Conservation (phyloP, 1,140 invertebrate species). For the Physella acuta region DNA sequence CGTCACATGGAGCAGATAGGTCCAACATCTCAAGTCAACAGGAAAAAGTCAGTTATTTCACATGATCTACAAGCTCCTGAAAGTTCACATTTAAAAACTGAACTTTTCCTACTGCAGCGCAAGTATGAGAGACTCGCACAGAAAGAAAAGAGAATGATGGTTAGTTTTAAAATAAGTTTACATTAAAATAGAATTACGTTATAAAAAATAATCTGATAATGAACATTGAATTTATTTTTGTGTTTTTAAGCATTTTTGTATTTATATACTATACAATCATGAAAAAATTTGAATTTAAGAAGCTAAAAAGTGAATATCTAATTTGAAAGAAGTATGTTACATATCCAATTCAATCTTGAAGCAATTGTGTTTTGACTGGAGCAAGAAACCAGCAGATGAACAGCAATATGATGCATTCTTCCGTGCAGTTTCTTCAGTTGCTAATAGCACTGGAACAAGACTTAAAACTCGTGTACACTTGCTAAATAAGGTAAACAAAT, state of each 20-base stretch:
- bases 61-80: constrained; percentile 39
- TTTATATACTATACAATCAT: no score
- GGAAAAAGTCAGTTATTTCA: constrained; percentile 45
- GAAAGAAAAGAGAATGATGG: constrained; percentile 58
- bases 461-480: constrained; percentile 53
- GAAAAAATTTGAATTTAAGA: no score
- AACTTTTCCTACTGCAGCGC: constrained; percentile 53
- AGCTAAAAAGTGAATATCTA: no score
- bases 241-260: no score
- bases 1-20: constrained; percentile 52
- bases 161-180: constrained; percentile 25
- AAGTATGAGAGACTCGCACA: constrained; percentile 57
- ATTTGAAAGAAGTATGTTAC: no score
- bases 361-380: constrained; percentile 56
- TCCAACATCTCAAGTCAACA: constrained; percentile 31
- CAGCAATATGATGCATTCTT: constrained; percentile 53
- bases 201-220: no score
- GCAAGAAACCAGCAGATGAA: constrained; percentile 44
- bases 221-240: no score
- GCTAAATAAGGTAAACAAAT: constrained; percentile 55
- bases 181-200: background rate
- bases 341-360: constrained; percentile 28
- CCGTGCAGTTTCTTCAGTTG: constrained; percentile 51
- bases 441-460: constrained; percentile 53
- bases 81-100: constrained; percentile 54